A percentile compares a stretch with the other conserved stretches of the same genome.
Conservation (phyloP, 1,140 invertebrate genomes). For the Lepidotrigona ventralis region DNA sequence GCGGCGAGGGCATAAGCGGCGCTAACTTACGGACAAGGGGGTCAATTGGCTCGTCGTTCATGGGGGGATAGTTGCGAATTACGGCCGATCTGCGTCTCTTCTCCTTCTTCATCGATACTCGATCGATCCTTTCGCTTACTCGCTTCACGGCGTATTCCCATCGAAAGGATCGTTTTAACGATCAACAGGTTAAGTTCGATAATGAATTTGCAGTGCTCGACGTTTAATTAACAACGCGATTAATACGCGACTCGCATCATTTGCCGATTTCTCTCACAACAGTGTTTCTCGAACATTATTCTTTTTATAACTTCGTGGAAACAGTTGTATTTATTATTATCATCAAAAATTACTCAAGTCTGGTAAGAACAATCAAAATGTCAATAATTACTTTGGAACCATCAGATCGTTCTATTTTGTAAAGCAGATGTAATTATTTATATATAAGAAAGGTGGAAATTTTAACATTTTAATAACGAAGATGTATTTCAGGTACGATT, state of each 20-base stretch:
- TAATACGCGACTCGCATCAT: no score
- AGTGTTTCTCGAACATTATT: no score
- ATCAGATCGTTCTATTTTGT: not conserved
- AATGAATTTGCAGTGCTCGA: no score
- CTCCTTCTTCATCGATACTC: not conserved
- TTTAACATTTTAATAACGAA: no score
- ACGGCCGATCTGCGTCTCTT: not conserved
- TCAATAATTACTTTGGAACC: not conserved
- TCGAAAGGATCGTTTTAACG: not conserved
- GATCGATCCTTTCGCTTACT: not conserved
- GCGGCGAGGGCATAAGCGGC: constrained; percentile 41
- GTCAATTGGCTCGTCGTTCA: constrained; percentile 20
- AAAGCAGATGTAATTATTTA: not conserved
- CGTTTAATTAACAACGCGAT: not conserved
- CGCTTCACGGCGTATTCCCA: no score
- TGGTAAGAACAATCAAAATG: no score
- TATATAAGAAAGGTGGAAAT: not conserved
- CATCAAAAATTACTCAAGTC: no score
- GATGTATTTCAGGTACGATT: not conserved
- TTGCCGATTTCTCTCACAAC: no score
- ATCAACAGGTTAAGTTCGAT: not conserved
- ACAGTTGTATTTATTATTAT: no score
- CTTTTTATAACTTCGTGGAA: no score
- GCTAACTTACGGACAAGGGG: constrained; percentile 47
- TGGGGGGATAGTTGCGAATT: constrained; percentile 14